These are phyloP conservation scores for Phrynocephalus vlangalii DNA, from an alignment of 2,797 vertebrate species.

Conservation along the genomic window DNA sequence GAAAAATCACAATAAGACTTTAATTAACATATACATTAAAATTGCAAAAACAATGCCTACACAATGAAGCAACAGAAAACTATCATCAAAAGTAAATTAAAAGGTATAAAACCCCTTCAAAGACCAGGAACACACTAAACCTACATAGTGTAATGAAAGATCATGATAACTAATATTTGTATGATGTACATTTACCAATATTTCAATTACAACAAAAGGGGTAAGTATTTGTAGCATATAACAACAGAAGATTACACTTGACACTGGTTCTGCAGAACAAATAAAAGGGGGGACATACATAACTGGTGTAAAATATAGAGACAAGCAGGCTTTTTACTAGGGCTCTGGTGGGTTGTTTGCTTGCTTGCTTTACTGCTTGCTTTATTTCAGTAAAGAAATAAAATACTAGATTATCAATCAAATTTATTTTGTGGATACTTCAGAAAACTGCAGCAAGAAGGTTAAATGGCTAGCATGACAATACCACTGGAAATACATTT, in stretches of 20 bases:
- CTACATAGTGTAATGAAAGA: not conserved
- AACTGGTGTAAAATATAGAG: not conserved
- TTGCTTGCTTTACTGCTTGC: not conserved
- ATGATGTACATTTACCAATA: not conserved
- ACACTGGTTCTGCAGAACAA: not conserved
- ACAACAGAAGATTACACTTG: not conserved
- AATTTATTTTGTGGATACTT: not conserved
- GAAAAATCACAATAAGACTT: conserved; percentile 5
- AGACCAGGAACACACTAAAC: not conserved
- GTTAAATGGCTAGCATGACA: not conserved
- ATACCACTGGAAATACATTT: not conserved
- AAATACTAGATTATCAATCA: not conserved
- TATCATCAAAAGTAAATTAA: not conserved
- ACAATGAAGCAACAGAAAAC: not conserved
- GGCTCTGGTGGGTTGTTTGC: too few relatives aligned
- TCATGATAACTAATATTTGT: not conserved
- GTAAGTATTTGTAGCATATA: not conserved
- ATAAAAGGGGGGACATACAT: not conserved
- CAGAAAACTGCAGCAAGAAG: not conserved
- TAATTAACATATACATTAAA: not conserved
- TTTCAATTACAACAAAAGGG: not conserved
- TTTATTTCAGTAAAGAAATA: not conserved
- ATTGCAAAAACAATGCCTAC: not conserved
- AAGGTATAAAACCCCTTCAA: not conserved
- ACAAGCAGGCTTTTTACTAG: not conserved